Evolutionary conservation across 2,888 invertebrate species (phyloP).

Genomic region (Entomobrya proxima): DNA sequence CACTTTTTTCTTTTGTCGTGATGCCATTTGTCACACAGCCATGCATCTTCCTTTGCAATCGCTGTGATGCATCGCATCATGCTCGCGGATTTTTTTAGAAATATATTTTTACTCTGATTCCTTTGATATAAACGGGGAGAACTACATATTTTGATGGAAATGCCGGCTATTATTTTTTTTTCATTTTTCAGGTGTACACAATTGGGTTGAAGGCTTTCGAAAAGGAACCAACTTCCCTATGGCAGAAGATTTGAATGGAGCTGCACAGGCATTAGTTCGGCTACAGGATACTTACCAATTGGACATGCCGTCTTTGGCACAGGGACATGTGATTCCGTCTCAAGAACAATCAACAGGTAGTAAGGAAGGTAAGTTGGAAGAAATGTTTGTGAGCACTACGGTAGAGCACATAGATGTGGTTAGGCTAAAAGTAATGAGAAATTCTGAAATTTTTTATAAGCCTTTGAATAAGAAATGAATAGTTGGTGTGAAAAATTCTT

Average conservation of each 20-base stretch:
- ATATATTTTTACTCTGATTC: slow-evolving; percentile 24
- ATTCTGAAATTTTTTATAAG: too few species aligned
- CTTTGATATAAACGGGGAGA: too few species aligned
- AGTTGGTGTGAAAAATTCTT: too few species aligned
- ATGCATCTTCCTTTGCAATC: not conserved
- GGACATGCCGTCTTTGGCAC: slow-evolving; percentile 75
- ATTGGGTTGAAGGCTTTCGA: slow-evolving; percentile 74
- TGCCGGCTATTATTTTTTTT: not conserved
- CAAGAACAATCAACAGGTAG: slow-evolving; percentile 67
- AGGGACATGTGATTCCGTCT: slow-evolving; percentile 71
- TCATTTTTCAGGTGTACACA: slow-evolving; percentile 72
- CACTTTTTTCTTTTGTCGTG: not conserved
- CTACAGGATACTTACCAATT: slow-evolving; percentile 76
- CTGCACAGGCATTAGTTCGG: slow-evolving; percentile 76
- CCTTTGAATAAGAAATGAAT: too few species aligned
- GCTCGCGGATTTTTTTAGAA: too few species aligned
- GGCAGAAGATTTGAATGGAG: slow-evolving; percentile 76
- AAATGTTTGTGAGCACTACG: too few species aligned
- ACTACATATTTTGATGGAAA: too few species aligned
- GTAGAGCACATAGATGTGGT: not conserved
- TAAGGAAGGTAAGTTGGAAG: slow-evolving; percentile 58
- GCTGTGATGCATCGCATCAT: not conserved
- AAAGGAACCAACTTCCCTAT: slow-evolving; percentile 75
- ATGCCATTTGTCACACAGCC: not conserved
- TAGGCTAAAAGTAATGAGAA: not conserved